Base-by-base conservation (phyloP, 2,888 invertebrate species). In the Pseudococcus viburni region DNA sequence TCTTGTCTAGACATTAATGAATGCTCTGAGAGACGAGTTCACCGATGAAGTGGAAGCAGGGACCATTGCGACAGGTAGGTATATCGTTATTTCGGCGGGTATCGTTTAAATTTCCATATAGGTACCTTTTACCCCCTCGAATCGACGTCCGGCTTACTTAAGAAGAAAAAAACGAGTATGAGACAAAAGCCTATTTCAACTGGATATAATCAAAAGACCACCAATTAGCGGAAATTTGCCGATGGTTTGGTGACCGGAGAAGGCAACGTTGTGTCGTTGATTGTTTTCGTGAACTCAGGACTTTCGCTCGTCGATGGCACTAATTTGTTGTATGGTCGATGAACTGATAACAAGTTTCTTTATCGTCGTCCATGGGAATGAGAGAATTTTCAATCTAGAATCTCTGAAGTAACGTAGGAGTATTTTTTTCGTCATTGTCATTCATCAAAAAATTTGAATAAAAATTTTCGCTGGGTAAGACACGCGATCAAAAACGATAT, bases 1-100 rank as follows among this genome's bases (percentile, higher is more conserved):
- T 86, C 39, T 64, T 64, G 86, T 86, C 86, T 86, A 86, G 86
- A 86, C 86, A 86, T 86, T 86, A 86, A 86, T 86, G 68, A 86
- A 86, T 86, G 55, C 68, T 85, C 80, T 80, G n/a, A 42, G 19
- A 80, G 80, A 80, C 80, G 80, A n/a, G 80, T 80, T 80, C 80
- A 46, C 80, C 42, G 42, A 73, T 42, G 80, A 42, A 80, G 42
- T 42, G n/a, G 80, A 80, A 46, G 80, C 22, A 80, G 80, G 80
- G 42, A 73, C 73, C 39, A 80, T 17, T 80, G 33, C 80, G 80
- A 80, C 80, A 80, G 80, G 77, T 77, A 77, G 39, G 42, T 80
- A 80, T 11, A 80, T 42, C 42, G 80, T 42, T 80, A 42, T 17
- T 42, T 80, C 80, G 80, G 46, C 42, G 3, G 26, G 42, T 39